Evolutionary conservation across 2,797 vertebrate genomes (phyloP).

Genomic region (Muraenolepis orangiensis): DNA sequence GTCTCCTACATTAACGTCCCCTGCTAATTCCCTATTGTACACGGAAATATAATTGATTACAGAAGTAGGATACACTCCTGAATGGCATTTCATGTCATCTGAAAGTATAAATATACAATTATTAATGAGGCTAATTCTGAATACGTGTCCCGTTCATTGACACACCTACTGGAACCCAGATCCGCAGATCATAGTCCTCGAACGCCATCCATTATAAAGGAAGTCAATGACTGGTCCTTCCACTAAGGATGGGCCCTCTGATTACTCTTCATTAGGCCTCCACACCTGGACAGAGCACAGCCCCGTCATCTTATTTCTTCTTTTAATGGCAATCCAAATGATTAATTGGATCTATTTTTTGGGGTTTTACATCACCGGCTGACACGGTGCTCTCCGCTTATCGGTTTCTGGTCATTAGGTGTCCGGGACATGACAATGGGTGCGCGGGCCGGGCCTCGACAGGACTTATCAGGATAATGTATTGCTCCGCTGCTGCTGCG

Average conservation of each 20-base stretch:
- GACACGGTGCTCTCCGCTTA: slow-evolving; percentile 65
- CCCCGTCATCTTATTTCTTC: slow-evolving; percentile 53
- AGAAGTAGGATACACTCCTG: background rate
- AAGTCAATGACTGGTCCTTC: slow-evolving; percentile 43
- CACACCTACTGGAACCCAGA: background rate
- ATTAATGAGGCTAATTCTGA: background rate
- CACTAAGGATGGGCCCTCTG: slow-evolving; percentile 51
- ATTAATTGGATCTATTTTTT: slow-evolving; percentile 76
- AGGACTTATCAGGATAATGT: slow-evolving; percentile 67
- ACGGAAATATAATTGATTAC: background rate
- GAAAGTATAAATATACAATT: background rate
- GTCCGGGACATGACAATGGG: slow-evolving; percentile 58
- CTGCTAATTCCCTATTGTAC: background rate
- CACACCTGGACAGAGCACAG: slow-evolving; percentile 45
- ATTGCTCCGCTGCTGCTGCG: slow-evolving; percentile 45
- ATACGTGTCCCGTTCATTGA: background rate
- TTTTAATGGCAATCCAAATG: slow-evolving; percentile 64
- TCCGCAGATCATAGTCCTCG: slow-evolving; percentile 12
- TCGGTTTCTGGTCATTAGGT: slow-evolving; percentile 73
- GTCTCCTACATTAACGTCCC: background rate
- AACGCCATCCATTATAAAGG: slow-evolving; percentile 31
- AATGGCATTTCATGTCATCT: background rate
- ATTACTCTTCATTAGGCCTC: slow-evolving; percentile 66
- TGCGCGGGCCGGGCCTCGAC: slow-evolving; percentile 51
- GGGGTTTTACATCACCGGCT: slow-evolving; percentile 66